Conservation (phyloP, 2,797 vertebrate genomes). For the Hoplostethus mediterraneus region DNA sequence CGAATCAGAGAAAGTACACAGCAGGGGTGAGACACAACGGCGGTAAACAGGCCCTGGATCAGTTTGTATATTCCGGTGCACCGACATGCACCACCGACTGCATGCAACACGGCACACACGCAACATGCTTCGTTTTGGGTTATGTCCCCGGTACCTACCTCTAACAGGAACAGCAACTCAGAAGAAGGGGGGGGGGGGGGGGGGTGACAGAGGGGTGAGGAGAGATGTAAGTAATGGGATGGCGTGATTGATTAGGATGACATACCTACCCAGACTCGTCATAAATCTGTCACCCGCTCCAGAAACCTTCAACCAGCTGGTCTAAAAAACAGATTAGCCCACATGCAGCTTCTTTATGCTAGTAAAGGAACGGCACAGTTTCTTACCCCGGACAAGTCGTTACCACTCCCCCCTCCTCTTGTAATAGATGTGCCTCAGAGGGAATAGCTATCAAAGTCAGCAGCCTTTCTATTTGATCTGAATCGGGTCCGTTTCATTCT, state of each 20-base stretch:
- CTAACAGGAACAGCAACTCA: slow-evolving; percentile 51
- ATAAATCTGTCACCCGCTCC: not conserved
- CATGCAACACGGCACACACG: slow-evolving; percentile 66
- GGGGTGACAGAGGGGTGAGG: slow-evolving; percentile 54
- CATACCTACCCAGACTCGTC: slow-evolving; percentile 69
- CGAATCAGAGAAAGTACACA: slow-evolving; percentile 69
- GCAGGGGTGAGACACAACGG: slow-evolving; percentile 16
- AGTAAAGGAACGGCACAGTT: not conserved
- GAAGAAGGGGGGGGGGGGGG: too few relatives aligned
- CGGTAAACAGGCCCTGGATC: not conserved
- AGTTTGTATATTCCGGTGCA: slow-evolving; percentile 49
- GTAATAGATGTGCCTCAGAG: slow-evolving; percentile 51
- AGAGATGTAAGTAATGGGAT: slow-evolving; percentile 76
- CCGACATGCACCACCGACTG: slow-evolving; percentile 64
- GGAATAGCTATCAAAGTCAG: slow-evolving; percentile 62
- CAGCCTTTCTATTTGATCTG: slow-evolving; percentile 62
- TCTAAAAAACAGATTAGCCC: slow-evolving; percentile 30
- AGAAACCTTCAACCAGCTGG: not conserved
- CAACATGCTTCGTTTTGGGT: slow-evolving; percentile 1
- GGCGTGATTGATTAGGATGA: slow-evolving; percentile 72
- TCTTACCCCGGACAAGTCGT: slow-evolving; percentile 53
- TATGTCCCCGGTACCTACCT: slow-evolving; percentile 75
- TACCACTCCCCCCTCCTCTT: slow-evolving; percentile 34
- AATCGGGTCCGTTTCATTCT: slow-evolving; percentile 53
- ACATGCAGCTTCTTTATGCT: slow-evolving; percentile 34